A percentile compares a stretch with the other conserved stretches of the same genome.
phyloP scores from a whole-genome alignment of 2,797 vertebrate species.

The Acrocephalus scirpaceus region DNA sequence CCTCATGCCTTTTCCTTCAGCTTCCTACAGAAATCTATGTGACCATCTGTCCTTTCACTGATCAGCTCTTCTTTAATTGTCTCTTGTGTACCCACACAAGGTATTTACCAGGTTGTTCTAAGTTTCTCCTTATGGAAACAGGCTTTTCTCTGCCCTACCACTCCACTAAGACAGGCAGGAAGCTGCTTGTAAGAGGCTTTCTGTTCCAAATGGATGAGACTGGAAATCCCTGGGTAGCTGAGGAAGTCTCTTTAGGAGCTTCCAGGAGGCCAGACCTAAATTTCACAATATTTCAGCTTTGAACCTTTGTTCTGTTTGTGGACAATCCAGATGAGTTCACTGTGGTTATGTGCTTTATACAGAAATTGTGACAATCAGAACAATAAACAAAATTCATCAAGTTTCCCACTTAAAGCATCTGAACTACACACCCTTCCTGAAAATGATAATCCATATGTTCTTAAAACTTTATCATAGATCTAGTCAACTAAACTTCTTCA shows the following conservation, averaged over 20 bases:
- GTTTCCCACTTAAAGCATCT: neutral
- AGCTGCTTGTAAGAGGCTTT: neutral
- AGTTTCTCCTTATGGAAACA: neutral
- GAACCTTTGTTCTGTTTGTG: neutral
- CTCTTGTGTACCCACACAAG: neutral
- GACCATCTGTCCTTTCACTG: neutral
- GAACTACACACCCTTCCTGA: neutral
- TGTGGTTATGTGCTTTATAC: fast-evolving
- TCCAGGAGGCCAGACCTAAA: neutral
- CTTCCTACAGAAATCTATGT: neutral
- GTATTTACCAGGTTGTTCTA: neutral
- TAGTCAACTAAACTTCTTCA: neutral
- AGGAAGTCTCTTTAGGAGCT: neutral
- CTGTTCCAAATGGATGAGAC: neutral
- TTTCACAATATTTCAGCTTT: neutral
- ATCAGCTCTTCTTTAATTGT: neutral
- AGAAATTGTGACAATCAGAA: neutral
- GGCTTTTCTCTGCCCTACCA: neutral
- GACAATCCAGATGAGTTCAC: neutral
- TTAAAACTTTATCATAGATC: neutral
- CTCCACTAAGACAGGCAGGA: neutral
- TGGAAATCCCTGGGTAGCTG: neutral
- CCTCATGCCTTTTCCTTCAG: neutral
- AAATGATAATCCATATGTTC: neutral
- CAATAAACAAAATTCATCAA: neutral